Evolutionary conservation across 2,888 invertebrate genomes (phyloP).

Genomic region (Tipula helvola): DNA sequence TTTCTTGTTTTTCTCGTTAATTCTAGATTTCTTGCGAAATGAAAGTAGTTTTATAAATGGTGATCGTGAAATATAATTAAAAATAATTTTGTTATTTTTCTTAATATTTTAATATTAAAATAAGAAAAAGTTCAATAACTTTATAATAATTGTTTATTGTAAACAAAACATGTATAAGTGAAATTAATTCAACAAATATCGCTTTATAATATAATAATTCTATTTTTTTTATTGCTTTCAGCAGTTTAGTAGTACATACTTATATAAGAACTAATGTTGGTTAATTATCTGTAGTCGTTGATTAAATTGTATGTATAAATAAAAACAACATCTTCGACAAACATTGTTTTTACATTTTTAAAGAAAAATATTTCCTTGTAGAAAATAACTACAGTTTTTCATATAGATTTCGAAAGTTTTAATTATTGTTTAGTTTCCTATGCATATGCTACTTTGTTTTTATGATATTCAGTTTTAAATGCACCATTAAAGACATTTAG

Average conservation of each 20-base stretch:
- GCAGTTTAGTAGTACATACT: neutral
- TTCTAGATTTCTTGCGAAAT: neutral
- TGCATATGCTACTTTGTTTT: neutral
- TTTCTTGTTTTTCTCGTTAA: neutral
- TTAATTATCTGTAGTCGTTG: neutral
- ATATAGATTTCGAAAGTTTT: neutral
- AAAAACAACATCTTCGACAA: neutral
- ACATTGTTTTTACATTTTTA: neutral
- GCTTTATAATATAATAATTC: neutral
- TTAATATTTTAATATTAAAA: neutral
- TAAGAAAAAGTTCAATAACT: neutral
- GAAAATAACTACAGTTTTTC: neutral
- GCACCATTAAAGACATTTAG: neutral
- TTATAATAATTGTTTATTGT: neutral
- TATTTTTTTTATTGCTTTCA: neutral
- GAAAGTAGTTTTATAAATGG: neutral
- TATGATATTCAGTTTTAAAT: neutral
- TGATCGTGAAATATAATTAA: neutral
- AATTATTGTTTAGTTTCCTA: neutral
- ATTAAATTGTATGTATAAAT: neutral
- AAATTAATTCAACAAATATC: neutral
- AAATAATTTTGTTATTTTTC: neutral
- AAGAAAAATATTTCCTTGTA: neutral
- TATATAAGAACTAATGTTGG: neutral
- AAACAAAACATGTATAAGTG: neutral